These are phyloP conservation scores for Felis chaus DNA, from an alignment of 2,113 vertebrate genomes.

Conservation along the genomic window DNA sequence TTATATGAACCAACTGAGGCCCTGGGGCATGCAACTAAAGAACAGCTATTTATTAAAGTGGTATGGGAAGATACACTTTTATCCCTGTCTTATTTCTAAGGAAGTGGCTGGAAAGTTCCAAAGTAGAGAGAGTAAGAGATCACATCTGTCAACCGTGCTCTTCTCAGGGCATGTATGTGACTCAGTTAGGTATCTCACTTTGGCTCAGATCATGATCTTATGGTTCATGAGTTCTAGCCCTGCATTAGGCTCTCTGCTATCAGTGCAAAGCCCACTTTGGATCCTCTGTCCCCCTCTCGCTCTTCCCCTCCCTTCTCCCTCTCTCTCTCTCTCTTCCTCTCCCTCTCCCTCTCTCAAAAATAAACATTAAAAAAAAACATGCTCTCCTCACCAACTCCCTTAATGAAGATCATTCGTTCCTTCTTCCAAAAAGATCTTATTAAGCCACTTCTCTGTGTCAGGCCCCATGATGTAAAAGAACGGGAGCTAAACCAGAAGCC, in stretches of 20 bases:
- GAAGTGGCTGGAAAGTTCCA: background rate
- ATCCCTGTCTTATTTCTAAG: background rate
- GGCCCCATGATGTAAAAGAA: background rate
- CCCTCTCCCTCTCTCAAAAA: too few species aligned
- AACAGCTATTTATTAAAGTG: background rate
- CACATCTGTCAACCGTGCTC: background rate
- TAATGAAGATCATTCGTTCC: background rate
- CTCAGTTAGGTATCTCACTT: too few species aligned
- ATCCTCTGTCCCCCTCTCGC: too few species aligned
- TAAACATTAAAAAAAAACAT: too few species aligned
- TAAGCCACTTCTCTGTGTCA: background rate
- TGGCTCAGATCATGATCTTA: too few species aligned
- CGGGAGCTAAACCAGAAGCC: background rate
- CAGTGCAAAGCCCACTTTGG: too few species aligned
- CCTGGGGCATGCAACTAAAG: background rate
- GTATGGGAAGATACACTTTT: background rate
- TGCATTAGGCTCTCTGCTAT: too few species aligned
- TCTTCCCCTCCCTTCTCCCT: too few species aligned
- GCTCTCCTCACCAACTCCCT: background rate
- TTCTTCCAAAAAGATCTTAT: background rate
- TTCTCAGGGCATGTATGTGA: too few species aligned
- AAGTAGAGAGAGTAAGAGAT: background rate
- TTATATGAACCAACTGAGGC: background rate
- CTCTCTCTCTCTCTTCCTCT: too few species aligned
- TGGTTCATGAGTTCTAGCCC: too few species aligned